phyloP scores from a whole-genome alignment of 2,888 invertebrate species.

The Diloba caeruleocephala region DNA sequence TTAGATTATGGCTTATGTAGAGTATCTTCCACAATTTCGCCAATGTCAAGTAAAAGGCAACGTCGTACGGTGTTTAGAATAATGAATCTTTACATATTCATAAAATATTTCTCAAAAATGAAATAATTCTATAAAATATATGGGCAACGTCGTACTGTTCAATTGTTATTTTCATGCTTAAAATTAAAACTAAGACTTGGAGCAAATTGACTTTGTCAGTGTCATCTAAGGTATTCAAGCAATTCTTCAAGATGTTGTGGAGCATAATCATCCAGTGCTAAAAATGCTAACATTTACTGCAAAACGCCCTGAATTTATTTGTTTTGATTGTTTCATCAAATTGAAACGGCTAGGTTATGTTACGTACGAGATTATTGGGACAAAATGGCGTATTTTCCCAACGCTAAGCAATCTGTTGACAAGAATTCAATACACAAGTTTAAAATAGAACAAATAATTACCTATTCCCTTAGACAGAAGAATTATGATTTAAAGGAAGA shows the following conservation, averaged over 20 bases:
- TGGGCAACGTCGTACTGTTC: no score
- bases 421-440: background rate
- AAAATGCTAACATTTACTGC: conserved; percentile 42
- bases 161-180: no score
- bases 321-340: conserved; percentile 19
- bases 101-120: no score
- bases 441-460: no score
- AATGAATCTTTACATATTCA: no score
- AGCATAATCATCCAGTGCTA: conserved; percentile 19
- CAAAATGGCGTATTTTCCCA: conserved; percentile 42
- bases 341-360: conserved; percentile 33
- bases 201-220: background rate
- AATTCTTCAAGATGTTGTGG: background rate
- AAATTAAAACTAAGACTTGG: no score
- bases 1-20: no score
- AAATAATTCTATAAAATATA: no score
- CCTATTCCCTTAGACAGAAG: no score
- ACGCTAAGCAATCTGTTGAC: background rate
- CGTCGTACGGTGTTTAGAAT: no score
- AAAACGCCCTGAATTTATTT: conserved; percentile 7
- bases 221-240: background rate
- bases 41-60: no score
- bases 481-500: background rate
- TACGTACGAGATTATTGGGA: conserved; percentile 18
- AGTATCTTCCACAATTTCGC: no score